phyloP scores from a whole-genome alignment of 1,140 invertebrate species.

The Diorhabda carinulata region DNA sequence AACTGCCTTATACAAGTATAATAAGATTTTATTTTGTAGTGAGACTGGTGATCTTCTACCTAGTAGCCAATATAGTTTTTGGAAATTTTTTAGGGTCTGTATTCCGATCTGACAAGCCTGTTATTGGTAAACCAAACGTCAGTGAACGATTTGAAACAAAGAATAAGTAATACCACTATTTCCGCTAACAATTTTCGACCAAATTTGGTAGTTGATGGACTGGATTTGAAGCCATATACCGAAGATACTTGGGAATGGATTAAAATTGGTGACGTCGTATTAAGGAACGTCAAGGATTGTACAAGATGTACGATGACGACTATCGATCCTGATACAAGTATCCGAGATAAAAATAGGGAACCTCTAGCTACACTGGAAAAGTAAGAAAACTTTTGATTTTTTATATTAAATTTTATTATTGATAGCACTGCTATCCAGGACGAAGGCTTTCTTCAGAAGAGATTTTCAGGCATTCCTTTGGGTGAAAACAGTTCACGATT shows the following conservation, averaged over 20 bases:
- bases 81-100: constrained; percentile 33
- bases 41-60: too few relatives aligned
- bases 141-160: constrained; percentile 59
- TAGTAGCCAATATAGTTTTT: too few relatives aligned
- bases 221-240: constrained; percentile 52
- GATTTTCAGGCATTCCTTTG: too few relatives aligned
- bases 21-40: too few relatives aligned
- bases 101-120: constrained; percentile 35
- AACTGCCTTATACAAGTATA: too few relatives aligned
- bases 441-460: too few relatives aligned
- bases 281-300: constrained; percentile 64
- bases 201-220: constrained; percentile 64
- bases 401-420: too few relatives aligned
- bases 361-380: constrained; percentile 56
- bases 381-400: constrained; percentile 32
- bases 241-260: constrained; percentile 69
- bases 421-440: too few relatives aligned
- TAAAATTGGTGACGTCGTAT: constrained; percentile 60
- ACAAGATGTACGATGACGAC: constrained; percentile 60
- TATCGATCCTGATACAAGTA: constrained; percentile 54
- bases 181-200: constrained; percentile 59
- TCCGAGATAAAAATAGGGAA: constrained; percentile 51
- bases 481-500: too few relatives aligned
- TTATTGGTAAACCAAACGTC: constrained; percentile 60
- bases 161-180: constrained; percentile 52